Evolutionary conservation across 2,113 vertebrate genomes (phyloP), one percentile per base, ranked within the genome.

Genomic region (Lasiurus cinereus): DNA sequence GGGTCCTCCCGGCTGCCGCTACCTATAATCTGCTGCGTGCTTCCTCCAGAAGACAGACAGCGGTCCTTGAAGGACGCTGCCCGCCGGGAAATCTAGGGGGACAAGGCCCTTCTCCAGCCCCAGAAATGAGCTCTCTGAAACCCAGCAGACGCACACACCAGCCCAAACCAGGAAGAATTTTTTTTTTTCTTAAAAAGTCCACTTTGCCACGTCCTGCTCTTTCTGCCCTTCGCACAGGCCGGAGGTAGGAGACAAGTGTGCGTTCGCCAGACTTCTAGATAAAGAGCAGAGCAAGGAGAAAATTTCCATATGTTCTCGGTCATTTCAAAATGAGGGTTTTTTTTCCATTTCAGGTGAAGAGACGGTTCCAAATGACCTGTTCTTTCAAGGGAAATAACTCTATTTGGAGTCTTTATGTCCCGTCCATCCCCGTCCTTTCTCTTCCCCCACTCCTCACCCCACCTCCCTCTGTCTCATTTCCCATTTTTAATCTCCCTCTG

Each of bases 221-320:
- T 94, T 43, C 79, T 1, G 0, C 18, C 88, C 86, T 85, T 94
- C 14, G 13, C 21, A n/a, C 24, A 3, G 93, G 79, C 59, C 74
- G 31, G 83, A 62, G 36, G 59, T 78, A 3, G 64, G 93, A 95
- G 83, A 69, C 27, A 50, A 76, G 56, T 31, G 18, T 73, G n/a
- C 88, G 19, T 88, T 93, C 72, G 74, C 64, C 86, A 74, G 83
- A 79, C 14, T 27, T 83, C 46, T 29, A 8, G 24, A 12, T 8
- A 22, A 78, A 83, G 74, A 92, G 69, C 85, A 59, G 84, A 79
- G 50, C 72, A 94, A 94, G 69, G 72, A 86, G 62, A 90, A 89
- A 66, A 80, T 91, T 67, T 92, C 76, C 93, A 29, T 96, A 77
- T 91, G 80, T 90, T 89, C 88, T 90, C 62, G 56, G 48, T 86